A percentile compares a stretch with the other conserved stretches of the same genome.
Conservation (phyloP, 1,140 invertebrate genomes). For the Zaprionus kolodkinae region DNA sequence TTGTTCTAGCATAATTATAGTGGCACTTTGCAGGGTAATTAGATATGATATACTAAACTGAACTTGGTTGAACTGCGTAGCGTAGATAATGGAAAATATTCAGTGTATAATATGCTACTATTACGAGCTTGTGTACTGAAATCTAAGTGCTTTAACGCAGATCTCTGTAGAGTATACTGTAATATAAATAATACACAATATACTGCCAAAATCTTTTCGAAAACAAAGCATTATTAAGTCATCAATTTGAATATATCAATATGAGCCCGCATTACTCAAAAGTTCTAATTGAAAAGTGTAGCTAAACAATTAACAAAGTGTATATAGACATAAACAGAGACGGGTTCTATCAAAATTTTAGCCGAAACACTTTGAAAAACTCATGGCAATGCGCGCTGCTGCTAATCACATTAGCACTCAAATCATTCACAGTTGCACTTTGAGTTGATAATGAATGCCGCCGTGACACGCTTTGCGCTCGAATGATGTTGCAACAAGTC, state of each 20-base stretch:
- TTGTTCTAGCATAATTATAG: slow-evolving; percentile 1
- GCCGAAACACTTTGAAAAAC: slow-evolving; percentile 8
- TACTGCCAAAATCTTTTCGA: not conserved
- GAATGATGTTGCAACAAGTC: slow-evolving; percentile 17
- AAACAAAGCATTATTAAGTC: not conserved
- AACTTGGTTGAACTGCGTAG: not conserved
- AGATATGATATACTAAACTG: not conserved
- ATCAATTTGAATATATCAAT: not conserved
- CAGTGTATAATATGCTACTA: not conserved
- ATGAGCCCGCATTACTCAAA: not conserved
- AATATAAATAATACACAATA: not conserved
- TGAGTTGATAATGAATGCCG: slow-evolving; percentile 46
- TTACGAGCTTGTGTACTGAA: not conserved
- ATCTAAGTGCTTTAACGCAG: no score
- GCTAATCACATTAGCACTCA: slow-evolving; percentile 49
- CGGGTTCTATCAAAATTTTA: not conserved
- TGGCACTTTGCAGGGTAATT: not conserved
- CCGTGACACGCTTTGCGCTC: slow-evolving; percentile 37
- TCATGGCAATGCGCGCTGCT: slow-evolving; percentile 21
- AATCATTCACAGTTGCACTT: slow-evolving; percentile 24
- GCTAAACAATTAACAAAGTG: not conserved
- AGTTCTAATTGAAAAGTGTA: not conserved
- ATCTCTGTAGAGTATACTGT: not conserved
- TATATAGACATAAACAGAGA: not conserved
- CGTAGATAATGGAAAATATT: not conserved